A percentile compares a stretch with the other conserved stretches of the same genome.
Conservation (phyloP, 2,797 vertebrate genomes). For the Mus spretus region DNA sequence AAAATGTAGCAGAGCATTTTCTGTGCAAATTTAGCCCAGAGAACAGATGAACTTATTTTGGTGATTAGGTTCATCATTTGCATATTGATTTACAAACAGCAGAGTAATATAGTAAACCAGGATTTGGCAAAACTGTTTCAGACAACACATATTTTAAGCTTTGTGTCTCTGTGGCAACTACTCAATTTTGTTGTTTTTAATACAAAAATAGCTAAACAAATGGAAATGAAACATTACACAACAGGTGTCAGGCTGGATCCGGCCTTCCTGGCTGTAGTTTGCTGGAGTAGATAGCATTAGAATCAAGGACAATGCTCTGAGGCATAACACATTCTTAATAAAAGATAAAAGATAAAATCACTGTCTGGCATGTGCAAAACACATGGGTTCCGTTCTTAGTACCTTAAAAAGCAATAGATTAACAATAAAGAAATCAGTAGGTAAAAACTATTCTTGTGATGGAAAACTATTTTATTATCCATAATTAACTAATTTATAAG, state of each 20-base stretch:
- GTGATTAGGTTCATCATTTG: neutral
- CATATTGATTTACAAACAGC: neutral
- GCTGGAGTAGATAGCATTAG: neutral
- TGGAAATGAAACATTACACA: neutral
- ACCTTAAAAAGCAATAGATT: neutral
- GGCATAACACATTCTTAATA: neutral
- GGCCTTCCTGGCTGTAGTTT: neutral
- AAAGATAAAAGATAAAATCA: neutral
- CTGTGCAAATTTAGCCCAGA: neutral
- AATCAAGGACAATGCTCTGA: neutral
- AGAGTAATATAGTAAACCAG: neutral
- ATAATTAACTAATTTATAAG: neutral
- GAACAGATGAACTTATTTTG: constrained; percentile 16
- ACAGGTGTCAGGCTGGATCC: neutral
- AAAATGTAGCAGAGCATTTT: constrained; percentile 28
- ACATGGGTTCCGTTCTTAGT: neutral
- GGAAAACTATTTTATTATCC: neutral
- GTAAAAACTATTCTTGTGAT: neutral
- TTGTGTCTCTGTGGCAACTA: neutral
- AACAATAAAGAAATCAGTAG: neutral
- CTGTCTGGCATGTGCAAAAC: neutral
- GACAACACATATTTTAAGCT: neutral
- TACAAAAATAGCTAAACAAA: constrained; percentile 21
- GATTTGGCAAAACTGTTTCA: neutral
- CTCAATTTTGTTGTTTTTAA: neutral